Conservation (phyloP, 2,797 vertebrate species). For the Sorex maritimensis region DNA sequence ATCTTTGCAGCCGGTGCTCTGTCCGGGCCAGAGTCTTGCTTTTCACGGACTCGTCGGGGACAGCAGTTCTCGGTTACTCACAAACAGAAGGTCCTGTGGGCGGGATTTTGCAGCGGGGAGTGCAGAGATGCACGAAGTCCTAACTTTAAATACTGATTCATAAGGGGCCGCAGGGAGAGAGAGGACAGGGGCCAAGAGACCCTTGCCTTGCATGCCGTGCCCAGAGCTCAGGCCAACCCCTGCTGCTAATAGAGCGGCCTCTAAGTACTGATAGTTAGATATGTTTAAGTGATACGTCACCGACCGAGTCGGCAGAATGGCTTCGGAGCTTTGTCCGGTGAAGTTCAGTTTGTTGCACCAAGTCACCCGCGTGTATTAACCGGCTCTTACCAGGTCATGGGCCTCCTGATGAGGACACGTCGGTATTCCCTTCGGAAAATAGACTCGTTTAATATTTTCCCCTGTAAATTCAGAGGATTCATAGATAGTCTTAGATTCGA, state of each 20-base stretch:
- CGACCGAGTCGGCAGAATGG: background rate
- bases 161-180: background rate
- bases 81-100: background rate
- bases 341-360: background rate
- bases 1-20: background rate
- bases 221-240: too few species aligned
- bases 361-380: background rate
- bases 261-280: too few species aligned
- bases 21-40: conserved; percentile 9
- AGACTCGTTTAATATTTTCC: background rate
- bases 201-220: too few species aligned
- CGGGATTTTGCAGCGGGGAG: background rate
- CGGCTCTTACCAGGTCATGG: conserved; percentile 10
- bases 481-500: background rate
- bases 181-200: too few species aligned
- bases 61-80: background rate
- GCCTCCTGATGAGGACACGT: conserved; percentile 10
- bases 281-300: too few species aligned
- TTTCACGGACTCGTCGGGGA: background rate
- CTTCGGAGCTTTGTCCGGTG: background rate
- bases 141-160: background rate
- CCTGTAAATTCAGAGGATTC: background rate
- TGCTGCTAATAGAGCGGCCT: background rate
- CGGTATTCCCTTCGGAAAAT: background rate
- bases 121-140: background rate